These are phyloP conservation scores for Chrysotoxum bicinctum DNA, from an alignment of 2,888 invertebrate genomes.

Conservation along the genomic window DNA sequence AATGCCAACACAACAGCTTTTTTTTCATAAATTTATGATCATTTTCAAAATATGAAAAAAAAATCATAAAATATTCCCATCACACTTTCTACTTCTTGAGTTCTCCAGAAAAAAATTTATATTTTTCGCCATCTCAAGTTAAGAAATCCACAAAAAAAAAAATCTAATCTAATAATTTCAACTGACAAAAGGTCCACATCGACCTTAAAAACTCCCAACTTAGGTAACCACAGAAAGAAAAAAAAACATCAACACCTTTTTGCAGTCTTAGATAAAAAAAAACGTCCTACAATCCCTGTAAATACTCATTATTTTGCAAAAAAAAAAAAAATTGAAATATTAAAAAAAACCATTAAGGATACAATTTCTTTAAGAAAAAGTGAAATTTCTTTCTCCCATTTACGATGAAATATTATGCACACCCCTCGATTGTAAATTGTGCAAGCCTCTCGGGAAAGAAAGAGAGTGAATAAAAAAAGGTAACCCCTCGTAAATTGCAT, in stretches of 20 bases:
- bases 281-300: background rate
- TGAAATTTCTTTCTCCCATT: slow-evolving; percentile 32
- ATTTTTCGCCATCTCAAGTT: slow-evolving; percentile 1
- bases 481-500: slow-evolving; percentile 64
- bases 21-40: slow-evolving; percentile 30
- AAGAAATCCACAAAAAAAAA: slow-evolving; percentile 24
- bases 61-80: slow-evolving; percentile 29
- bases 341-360: slow-evolving; percentile 1
- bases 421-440: slow-evolving; percentile 58
- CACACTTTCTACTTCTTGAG: slow-evolving; percentile 1
- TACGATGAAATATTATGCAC: slow-evolving; percentile 43
- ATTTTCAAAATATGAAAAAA: slow-evolving; percentile 12
- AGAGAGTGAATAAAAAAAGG: slow-evolving; percentile 3
- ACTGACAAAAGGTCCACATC: slow-evolving; percentile 51
- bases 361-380: slow-evolving; percentile 26
- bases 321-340: background rate
- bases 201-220: slow-evolving; percentile 40
- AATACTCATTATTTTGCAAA: slow-evolving; percentile 2
- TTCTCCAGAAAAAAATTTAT: background rate
- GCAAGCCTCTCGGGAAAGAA: slow-evolving; percentile 35
- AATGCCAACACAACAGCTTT: background rate
- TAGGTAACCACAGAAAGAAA: slow-evolving; percentile 58
- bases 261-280: slow-evolving; percentile 23
- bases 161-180: slow-evolving; percentile 39
- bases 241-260: slow-evolving; percentile 48